These are phyloP conservation scores for Oncorhynchus kisutch DNA, from an alignment of 2,113 vertebrate genomes.

Conservation along the genomic window DNA sequence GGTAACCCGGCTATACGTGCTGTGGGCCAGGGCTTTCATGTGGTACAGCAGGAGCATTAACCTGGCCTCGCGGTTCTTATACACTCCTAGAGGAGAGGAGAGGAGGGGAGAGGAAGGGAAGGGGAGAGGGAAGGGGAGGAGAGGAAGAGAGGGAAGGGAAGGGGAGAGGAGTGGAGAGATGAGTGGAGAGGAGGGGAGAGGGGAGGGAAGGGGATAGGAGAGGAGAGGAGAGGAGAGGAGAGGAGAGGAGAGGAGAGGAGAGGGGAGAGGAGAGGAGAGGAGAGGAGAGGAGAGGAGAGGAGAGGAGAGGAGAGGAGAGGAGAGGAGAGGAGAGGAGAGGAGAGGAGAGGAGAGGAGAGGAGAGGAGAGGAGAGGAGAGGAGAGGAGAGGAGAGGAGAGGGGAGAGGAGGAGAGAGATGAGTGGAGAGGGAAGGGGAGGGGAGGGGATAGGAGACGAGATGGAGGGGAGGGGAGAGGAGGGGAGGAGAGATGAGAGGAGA, in stretches of 20 bases:
- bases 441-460: background rate
- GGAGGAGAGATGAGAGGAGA: conserved; percentile 16
- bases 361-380: fast-evolving
- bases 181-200: background rate
- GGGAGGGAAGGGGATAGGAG: no score
- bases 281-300: fast-evolving
- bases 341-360: no score
- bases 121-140: background rate
- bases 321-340: fast-evolving
- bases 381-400: background rate
- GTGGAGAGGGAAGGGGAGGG: background rate
- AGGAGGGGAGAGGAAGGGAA: background rate
- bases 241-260: no score
- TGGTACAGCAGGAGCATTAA: conserved; percentile 89
- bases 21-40: conserved; percentile 84
- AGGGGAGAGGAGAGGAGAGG: no score
- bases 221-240: no score
- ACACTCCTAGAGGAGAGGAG: conserved; percentile 78
- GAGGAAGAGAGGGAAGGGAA: no score
- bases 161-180: background rate
- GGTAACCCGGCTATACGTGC: conserved; percentile 83
- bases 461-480: no score
- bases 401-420: fast-evolving
- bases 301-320: no score
- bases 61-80: conserved; percentile 93